phyloP scores from a whole-genome alignment of 92 coral and sea anemone genomes.

The Metridium senile region DNA sequence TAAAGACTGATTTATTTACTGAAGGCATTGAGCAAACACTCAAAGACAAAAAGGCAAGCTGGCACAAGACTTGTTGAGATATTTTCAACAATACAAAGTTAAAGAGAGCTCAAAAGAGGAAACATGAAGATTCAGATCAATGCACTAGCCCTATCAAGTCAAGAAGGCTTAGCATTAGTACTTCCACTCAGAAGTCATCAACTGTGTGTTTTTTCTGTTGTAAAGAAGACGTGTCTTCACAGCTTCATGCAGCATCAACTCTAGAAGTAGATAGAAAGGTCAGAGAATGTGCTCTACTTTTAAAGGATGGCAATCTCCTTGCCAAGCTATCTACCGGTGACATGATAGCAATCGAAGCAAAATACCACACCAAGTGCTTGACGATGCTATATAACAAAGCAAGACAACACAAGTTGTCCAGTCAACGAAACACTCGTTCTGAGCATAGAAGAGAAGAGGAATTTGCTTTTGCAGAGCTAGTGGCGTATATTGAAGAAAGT shows the following conservation, averaged over 20 bases:
- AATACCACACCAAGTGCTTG: constrained; percentile 44
- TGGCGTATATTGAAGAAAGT: constrained; percentile 52
- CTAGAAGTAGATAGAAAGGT: constrained; percentile 17
- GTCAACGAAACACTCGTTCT: background rate
- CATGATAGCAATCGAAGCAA: constrained; percentile 48
- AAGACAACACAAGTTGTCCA: constrained; percentile 13
- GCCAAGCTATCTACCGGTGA: constrained; percentile 41
- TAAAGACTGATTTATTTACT: constrained; percentile 26
- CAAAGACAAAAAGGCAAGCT: constrained; percentile 35
- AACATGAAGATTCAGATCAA: constrained; percentile 8
- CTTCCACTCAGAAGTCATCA: background rate
- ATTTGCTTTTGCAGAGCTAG: constrained; percentile 39
- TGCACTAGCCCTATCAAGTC: constrained; percentile 44
- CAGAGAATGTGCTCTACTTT: constrained; percentile 21
- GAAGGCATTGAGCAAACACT: constrained; percentile 37
- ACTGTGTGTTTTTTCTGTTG: constrained; percentile 21
- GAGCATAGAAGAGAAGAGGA: constrained; percentile 3
- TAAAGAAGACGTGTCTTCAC: background rate
- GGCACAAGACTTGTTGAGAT: constrained; percentile 63
- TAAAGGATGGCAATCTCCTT: constrained; percentile 41
- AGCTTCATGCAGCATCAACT: constrained; percentile 21
- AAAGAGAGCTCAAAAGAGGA: constrained; percentile 37
- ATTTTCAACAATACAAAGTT: constrained; percentile 41
- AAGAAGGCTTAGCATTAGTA: constrained; percentile 31
- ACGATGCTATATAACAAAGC: constrained; percentile 35